Evolutionary conservation across 30 jellyfish, hydroid and myxozoan species (phyloP).

Genomic region (Turritopsis rubra): DNA sequence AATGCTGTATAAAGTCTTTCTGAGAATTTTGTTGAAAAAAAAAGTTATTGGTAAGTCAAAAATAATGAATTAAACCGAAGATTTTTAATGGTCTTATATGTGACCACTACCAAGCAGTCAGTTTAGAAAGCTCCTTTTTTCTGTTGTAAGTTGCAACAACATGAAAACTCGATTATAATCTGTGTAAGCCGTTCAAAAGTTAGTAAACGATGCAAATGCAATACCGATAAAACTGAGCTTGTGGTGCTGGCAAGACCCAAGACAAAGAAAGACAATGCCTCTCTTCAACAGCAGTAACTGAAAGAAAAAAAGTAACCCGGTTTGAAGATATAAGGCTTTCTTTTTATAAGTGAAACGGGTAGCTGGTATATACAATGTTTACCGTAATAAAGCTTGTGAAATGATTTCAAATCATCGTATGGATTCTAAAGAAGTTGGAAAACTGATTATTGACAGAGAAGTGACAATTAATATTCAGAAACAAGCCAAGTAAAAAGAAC

Average conservation of each 20-base stretch:
- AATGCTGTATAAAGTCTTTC: no score
- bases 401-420: conserved; percentile 6
- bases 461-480: background rate
- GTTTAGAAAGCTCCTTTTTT: no score
- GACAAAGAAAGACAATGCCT: conserved; percentile 16
- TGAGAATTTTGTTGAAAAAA: no score
- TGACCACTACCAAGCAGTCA: no score
- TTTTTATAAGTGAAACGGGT: background rate
- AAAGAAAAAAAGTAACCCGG: background rate
- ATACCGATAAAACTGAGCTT: background rate
- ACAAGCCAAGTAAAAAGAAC: background rate
- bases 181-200: no score
- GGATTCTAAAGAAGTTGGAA: conserved; percentile 13
- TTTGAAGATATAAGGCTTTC: background rate
- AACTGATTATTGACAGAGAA: background rate
- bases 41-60: no score
- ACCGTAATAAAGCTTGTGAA: conserved; percentile 27
- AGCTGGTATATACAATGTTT: background rate
- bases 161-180: no score
- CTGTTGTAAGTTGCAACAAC: no score
- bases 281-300: conserved; percentile 31
- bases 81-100: no score
- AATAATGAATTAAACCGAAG: no score
- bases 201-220: background rate
- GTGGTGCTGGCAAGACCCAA: conserved; percentile 28